A percentile compares a stretch with the other conserved stretches of the same genome.
phyloP scores from a whole-genome alignment of 2,888 invertebrate genomes.

The Buathra laborator region DNA sequence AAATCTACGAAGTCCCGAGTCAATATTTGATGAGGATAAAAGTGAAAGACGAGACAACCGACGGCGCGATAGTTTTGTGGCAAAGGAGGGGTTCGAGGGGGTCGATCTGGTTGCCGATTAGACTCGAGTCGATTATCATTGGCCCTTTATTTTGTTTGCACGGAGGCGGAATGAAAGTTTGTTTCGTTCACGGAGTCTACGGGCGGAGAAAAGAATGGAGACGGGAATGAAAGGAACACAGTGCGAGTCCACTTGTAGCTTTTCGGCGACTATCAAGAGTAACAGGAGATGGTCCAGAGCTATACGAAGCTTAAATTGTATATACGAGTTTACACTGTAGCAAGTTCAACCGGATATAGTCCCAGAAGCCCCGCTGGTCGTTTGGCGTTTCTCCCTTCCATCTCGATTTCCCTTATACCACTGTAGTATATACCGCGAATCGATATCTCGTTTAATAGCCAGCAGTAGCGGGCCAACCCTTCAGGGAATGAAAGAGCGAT shows the following conservation, averaged over 20 bases:
- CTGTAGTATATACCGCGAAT: conserved; percentile 74
- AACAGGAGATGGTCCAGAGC: not conserved
- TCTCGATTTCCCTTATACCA: conserved; percentile 71
- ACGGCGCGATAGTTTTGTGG: conserved; percentile 41
- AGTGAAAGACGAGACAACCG: conserved; percentile 62
- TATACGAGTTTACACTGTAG: conserved; percentile 9
- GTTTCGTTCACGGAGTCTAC: conserved; percentile 1
- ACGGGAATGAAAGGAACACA: conserved; percentile 20
- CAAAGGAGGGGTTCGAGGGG: not conserved
- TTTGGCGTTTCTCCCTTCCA: conserved; percentile 40
- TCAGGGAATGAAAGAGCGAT: conserved; percentile 55
- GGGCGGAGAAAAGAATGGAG: not conserved
- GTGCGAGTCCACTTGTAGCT: conserved; percentile 29
- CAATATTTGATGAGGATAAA: conserved; percentile 66
- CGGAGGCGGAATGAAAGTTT: conserved; percentile 34
- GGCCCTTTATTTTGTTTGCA: conserved; percentile 57
- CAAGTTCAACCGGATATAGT: conserved; percentile 15
- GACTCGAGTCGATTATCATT: conserved; percentile 61
- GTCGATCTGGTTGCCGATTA: conserved; percentile 38
- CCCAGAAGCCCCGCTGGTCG: conserved; percentile 36
- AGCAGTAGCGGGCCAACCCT: conserved; percentile 61
- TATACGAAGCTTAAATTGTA: not conserved
- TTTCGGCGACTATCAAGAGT: not conserved
- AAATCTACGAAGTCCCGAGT: conserved; percentile 48
- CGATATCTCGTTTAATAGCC: conserved; percentile 79